These are phyloP conservation scores for Paracanthobrama guichenoti DNA, from an alignment of 2,113 vertebrate genomes.

Conservation along the genomic window DNA sequence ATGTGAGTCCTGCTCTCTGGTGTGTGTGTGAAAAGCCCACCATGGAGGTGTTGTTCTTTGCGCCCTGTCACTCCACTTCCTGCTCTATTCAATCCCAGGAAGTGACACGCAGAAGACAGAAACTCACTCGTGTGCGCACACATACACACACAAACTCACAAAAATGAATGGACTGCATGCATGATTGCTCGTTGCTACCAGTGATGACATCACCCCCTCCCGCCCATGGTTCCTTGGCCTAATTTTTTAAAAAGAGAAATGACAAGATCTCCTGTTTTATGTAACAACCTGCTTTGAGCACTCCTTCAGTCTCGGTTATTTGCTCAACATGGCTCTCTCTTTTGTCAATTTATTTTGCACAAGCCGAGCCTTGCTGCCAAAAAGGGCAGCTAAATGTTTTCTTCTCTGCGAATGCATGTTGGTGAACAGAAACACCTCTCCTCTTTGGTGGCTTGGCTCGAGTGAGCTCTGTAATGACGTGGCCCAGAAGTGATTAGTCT, in stretches of 20 bases:
- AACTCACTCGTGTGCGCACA: slow-evolving; percentile 34
- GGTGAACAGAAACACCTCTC: slow-evolving; percentile 12
- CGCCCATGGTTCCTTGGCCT: slow-evolving; percentile 30
- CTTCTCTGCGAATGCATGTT: background rate
- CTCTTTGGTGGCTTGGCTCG: slow-evolving; percentile 21
- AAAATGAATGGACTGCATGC: slow-evolving; percentile 24
- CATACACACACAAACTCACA: slow-evolving; percentile 25
- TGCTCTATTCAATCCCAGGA: slow-evolving; percentile 69
- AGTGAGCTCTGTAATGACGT: slow-evolving; percentile 15
- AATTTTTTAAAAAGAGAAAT: slow-evolving; percentile 21
- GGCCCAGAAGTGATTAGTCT: background rate
- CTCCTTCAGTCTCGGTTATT: background rate
- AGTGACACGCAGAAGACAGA: slow-evolving; percentile 57
- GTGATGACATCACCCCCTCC: slow-evolving; percentile 46
- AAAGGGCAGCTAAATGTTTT: slow-evolving; percentile 30
- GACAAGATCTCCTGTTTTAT: slow-evolving; percentile 50
- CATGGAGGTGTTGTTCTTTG: slow-evolving; percentile 59
- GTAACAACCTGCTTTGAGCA: slow-evolving; percentile 40
- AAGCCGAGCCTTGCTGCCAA: background rate
- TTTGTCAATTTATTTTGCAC: background rate
- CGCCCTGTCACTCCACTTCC: slow-evolving; percentile 56
- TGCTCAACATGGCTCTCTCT: background rate
- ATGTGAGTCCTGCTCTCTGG: slow-evolving; percentile 14
- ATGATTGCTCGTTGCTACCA: slow-evolving; percentile 23
- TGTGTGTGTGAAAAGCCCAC: slow-evolving; percentile 58